Conservation (phyloP, 2,797 vertebrate species). For the Gambelia wislizenii region DNA sequence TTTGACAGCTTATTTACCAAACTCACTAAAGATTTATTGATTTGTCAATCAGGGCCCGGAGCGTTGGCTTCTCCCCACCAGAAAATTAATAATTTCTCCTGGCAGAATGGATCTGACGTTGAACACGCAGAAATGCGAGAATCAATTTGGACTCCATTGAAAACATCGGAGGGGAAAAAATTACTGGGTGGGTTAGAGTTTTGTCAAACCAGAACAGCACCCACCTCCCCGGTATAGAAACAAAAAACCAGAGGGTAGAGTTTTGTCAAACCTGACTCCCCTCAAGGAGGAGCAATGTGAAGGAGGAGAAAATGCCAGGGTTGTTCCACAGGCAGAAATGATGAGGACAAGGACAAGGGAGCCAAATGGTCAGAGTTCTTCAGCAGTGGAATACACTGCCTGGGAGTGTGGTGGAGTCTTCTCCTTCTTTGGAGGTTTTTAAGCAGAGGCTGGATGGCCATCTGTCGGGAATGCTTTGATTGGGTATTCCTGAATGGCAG, state of each 20-base stretch:
- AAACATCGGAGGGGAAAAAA: slow-evolving; percentile 67
- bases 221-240: too few relatives aligned
- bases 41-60: slow-evolving; percentile 93
- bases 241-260: too few relatives aligned
- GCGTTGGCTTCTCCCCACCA: slow-evolving; percentile 85
- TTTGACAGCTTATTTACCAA: slow-evolving; percentile 97
- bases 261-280: too few relatives aligned
- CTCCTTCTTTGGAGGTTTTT: too few relatives aligned
- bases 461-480: too few relatives aligned
- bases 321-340: slow-evolving; percentile 69
- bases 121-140: slow-evolving; percentile 75
- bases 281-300: slow-evolving; percentile 64
- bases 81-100: slow-evolving; percentile 87
- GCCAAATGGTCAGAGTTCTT: too few relatives aligned
- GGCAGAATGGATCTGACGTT: slow-evolving; percentile 82
- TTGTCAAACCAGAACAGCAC: too few relatives aligned
- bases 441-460: too few relatives aligned
- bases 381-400: too few relatives aligned
- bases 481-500: too few relatives aligned
- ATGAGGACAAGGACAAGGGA: slow-evolving; percentile 82
- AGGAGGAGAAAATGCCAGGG: slow-evolving; percentile 68
- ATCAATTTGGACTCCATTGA: slow-evolving; percentile 76
- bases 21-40: slow-evolving; percentile 97
- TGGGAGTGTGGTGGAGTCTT: too few relatives aligned
- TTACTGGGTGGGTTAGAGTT: slow-evolving; percentile 56